A percentile compares a stretch with the other conserved stretches of the same genome.
Conservation (phyloP, 2,888 invertebrate genomes). For the Athetis lepigone region DNA sequence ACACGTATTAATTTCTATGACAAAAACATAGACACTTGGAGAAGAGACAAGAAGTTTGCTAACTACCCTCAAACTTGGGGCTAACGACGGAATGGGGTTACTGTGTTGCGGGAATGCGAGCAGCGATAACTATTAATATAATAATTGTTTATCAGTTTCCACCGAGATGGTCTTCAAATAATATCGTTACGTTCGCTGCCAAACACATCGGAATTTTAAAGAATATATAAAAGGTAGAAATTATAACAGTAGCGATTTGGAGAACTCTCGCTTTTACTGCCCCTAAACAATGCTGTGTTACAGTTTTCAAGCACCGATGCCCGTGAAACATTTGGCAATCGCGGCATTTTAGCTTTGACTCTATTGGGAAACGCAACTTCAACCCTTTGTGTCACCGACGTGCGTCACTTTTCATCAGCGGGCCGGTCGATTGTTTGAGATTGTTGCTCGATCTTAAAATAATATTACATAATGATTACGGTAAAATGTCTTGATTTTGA, state of each 20-base stretch:
- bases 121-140: conserved; percentile 25
- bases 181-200: background rate
- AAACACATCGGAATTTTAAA: background rate
- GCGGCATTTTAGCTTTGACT: background rate
- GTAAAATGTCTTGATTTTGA: too few species aligned
- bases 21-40: conserved; percentile 47
- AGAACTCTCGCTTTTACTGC: background rate
- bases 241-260: too few species aligned
- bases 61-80: conserved; percentile 46
- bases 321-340: background rate
- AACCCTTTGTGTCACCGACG: conserved; percentile 5
- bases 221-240: too few species aligned
- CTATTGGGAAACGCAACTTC: conserved; percentile 11
- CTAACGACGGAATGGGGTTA: conserved; percentile 53
- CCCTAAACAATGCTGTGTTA: background rate
- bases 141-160: background rate
- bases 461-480: too few species aligned
- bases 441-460: too few species aligned
- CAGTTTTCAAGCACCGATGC: background rate
- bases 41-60: conserved; percentile 48
- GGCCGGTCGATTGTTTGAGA: background rate
- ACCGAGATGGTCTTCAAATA: background rate
- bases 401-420: background rate
- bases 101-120: conserved; percentile 18
- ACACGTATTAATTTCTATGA: conserved; percentile 53